phyloP scores from a whole-genome alignment of 2,888 invertebrate species.

The Leptinotarsa tumamoca region DNA sequence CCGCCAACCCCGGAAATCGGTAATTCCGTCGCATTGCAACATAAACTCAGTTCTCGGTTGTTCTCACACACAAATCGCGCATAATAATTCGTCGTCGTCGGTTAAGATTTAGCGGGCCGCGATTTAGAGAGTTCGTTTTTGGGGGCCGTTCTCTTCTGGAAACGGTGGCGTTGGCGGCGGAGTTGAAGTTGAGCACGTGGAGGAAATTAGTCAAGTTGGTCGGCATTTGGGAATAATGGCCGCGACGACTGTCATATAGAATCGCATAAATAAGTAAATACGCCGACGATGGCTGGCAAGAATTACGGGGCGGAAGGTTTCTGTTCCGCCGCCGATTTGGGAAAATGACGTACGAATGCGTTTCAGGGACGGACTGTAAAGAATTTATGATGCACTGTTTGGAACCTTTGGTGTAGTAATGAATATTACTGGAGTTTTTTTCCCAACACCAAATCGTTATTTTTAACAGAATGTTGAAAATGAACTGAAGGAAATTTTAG shows the following conservation, averaged over 20 bases:
- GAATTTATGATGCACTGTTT: too few species aligned
- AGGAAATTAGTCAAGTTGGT: conserved; percentile 60
- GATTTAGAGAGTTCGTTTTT: conserved; percentile 7
- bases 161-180: not conserved
- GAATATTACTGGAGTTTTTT: too few species aligned
- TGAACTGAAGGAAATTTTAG: not conserved
- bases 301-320: conserved; percentile 40
- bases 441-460: too few species aligned
- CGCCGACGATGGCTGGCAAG: conserved; percentile 37
- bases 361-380: conserved; percentile 34
- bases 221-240: conserved; percentile 61
- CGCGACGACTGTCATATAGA: conserved; percentile 56
- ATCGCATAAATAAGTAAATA: conserved; percentile 60
- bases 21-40: conserved; percentile 3
- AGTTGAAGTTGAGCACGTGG: conserved; percentile 49
- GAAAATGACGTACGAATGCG: conserved; percentile 39
- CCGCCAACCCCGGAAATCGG: not conserved
- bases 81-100: conserved; percentile 13
- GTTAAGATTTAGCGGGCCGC: conserved; percentile 4
- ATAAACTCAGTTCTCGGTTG: not conserved
- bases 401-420: too few species aligned
- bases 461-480: not conserved
- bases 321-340: conserved; percentile 25
- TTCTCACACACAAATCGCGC: conserved; percentile 8
- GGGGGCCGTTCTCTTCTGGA: conserved; percentile 7